phyloP scores from a whole-genome alignment of 2,797 vertebrate species.

The Periophthalmus magnuspinnatus region DNA sequence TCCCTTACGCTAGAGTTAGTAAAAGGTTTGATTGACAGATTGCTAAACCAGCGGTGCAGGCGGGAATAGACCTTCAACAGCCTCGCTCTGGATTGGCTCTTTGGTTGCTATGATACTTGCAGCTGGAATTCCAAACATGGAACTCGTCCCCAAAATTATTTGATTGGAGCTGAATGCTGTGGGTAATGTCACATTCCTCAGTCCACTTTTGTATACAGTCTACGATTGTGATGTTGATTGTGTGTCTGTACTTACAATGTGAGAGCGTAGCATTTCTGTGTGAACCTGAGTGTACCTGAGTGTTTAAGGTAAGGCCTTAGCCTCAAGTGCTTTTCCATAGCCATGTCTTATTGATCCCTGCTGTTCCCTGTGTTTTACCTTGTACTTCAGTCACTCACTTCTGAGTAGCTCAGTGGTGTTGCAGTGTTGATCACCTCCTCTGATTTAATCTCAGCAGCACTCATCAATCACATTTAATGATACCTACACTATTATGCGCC shows the following conservation, averaged over 20 bases:
- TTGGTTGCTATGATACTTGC: no score
- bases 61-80: no score
- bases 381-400: not conserved
- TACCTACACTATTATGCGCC: not conserved
- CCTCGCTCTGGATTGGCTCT: no score
- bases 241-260: not conserved
- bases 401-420: not conserved
- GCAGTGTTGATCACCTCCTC: slow-evolving; percentile 1
- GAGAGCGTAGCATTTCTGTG: not conserved
- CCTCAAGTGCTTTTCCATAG: not conserved
- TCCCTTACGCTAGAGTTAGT: no score
- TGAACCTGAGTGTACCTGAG: not conserved
- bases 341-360: not conserved
- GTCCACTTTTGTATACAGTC: no score
- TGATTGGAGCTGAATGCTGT: no score
- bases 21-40: no score
- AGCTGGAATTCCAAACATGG: no score
- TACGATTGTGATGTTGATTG: not conserved
- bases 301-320: not conserved
- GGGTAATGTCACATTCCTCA: no score
- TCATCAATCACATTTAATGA: slow-evolving; percentile 7
- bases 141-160: no score
- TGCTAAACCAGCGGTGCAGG: no score
- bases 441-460: not conserved
- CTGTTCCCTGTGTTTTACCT: not conserved